A percentile compares a stretch with the other conserved stretches of the same genome.
These are phyloP conservation scores for Pseudorhombus dupliciocellatus DNA, from an alignment of 2,113 vertebrate species.

Conservation along the genomic window DNA sequence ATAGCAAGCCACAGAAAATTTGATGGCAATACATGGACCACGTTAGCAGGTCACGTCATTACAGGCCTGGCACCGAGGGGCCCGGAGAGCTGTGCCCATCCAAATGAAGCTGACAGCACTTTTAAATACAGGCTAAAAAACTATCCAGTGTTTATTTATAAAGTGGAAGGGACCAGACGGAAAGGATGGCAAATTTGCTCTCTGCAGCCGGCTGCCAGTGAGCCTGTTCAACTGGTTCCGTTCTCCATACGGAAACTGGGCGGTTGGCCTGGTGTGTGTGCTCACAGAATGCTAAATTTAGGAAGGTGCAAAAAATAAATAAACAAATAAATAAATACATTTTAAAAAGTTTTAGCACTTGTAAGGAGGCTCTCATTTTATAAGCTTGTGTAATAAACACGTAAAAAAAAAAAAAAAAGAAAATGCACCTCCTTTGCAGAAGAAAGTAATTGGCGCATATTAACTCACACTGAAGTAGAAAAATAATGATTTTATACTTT, in stretches of 20 bases:
- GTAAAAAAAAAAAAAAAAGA: not conserved
- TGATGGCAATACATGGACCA: not conserved
- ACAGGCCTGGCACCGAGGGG: not conserved
- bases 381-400: not conserved
- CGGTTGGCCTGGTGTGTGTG: too few species aligned
- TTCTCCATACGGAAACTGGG: too few species aligned
- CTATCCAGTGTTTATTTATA: not conserved
- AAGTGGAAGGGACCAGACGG: not conserved
- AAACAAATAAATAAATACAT: too few species aligned
- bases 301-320: too few species aligned
- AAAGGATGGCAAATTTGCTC: not conserved
- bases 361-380: not conserved
- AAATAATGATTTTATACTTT: not conserved
- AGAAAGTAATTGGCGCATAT: not conserved
- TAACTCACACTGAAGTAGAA: too few species aligned
- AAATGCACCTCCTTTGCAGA: not conserved
- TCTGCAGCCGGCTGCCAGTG: not conserved
- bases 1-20: slow-evolving; percentile 10
- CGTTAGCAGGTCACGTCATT: not conserved
- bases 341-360: too few species aligned
- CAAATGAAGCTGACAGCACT: not conserved
- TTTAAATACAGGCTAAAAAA: slow-evolving; percentile 3
- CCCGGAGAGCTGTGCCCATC: not conserved
- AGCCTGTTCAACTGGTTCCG: not conserved
- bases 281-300: not conserved